Conservation (phyloP, 2,797 vertebrate species). For the Eulemur albifrons region DNA sequence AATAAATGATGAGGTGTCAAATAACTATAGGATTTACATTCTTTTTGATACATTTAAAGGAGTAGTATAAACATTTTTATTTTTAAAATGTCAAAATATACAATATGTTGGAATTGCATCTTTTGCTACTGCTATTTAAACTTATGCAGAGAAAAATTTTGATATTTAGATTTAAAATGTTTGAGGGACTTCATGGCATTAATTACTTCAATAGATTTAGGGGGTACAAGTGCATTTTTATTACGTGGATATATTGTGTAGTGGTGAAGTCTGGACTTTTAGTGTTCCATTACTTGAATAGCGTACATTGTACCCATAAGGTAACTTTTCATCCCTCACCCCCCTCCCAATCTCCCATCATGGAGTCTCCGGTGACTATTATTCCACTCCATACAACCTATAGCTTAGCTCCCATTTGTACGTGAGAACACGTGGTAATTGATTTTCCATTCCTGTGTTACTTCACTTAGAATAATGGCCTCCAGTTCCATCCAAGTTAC, state of each 20-base stretch:
- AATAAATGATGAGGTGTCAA: neutral
- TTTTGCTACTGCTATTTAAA: conserved; percentile 22
- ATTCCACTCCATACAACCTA: neutral
- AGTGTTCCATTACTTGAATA: neutral
- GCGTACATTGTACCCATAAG: neutral
- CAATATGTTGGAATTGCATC: neutral
- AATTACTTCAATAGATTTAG: neutral
- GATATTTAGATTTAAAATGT: neutral
- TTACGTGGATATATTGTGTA: neutral
- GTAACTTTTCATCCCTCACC: neutral
- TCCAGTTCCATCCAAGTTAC: neutral
- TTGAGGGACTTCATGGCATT: neutral
- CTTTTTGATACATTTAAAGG: neutral
- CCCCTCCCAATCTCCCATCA: neutral
- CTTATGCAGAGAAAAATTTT: neutral
- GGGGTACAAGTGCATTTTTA: neutral
- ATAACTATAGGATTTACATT: neutral
- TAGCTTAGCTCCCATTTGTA: neutral
- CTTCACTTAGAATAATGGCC: neutral
- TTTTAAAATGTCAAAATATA: conserved; percentile 20
- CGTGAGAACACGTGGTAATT: neutral
- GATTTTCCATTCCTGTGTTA: neutral
- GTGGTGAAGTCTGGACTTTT: neutral
- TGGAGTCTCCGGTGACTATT: neutral
- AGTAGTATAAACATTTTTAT: neutral